Evolutionary conservation across 2,797 vertebrate species (phyloP), one percentile per base, ranked within the genome.

Genomic region (Poecilia gillii): DNA sequence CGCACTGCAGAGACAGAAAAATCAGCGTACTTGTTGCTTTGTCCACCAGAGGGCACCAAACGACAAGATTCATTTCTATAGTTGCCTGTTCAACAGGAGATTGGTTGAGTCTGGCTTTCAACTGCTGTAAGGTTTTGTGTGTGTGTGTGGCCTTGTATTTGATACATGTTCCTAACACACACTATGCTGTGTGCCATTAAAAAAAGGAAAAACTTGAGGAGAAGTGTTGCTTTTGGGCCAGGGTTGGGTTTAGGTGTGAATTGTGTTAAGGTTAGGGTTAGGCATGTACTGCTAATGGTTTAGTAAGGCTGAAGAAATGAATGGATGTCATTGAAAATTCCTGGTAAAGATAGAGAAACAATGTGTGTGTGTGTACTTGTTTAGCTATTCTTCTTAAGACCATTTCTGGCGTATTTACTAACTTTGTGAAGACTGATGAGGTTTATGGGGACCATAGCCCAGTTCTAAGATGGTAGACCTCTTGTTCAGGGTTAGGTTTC

Each of bases 1-100:
- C 78, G 81, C 87, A 92, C 86, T 93, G 94, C 91, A 90, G 92
- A 90, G 89, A 83, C 0, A 46, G 51, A 6, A 55, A 31, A 0
- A 11, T n/a, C 62, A 57, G 87, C 68, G 77, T 53, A 0, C 36
- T 68, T 78, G 80, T 1, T 8, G 16, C 6, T 72, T 2, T 1
- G 6, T 25, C 91, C 95, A 93, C 90, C 82, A 94, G 95, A 79
- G 88, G 95, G 94, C 78, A 57, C 23, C 23, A 91, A 78, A 90
- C 78, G 43, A 77, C 73, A 85, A 73, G 3, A n/a, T 11, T 73
- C 4, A 31, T 6, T 4, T 1, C 4, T 66, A 47, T 64, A 72
- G 49, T 68, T 74, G 72, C 53, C 36, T 70, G 20, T 64, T 43
- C 71, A 46, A 7, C 28, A 31, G 31, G 59, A 64, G n/a, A n/a